phyloP scores from a whole-genome alignment of 2,113 vertebrate species.

The Stomatorhinus ivindoensis region DNA sequence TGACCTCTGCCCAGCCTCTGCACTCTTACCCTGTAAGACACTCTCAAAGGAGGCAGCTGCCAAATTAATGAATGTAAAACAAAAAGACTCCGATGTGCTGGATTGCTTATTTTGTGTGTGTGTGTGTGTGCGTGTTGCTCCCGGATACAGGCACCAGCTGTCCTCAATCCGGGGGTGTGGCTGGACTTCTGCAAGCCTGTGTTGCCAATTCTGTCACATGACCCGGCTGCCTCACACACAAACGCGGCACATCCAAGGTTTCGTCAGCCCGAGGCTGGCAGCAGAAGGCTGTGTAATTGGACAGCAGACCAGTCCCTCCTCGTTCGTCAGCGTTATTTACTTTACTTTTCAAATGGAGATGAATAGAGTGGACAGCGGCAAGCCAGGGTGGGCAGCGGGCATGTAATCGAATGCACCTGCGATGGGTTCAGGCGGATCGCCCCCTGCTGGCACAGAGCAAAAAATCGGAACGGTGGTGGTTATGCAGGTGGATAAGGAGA shows the following conservation, averaged over 20 bases:
- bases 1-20: background rate
- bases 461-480: background rate
- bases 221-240: background rate
- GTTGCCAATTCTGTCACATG: background rate
- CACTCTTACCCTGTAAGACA: background rate
- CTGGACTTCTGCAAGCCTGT: conserved; percentile 22
- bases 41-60: background rate
- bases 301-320: background rate
- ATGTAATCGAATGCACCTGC: background rate
- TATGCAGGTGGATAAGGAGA: background rate
- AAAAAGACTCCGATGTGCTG: background rate
- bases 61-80: background rate
- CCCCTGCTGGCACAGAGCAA: background rate
- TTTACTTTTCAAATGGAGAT: background rate
- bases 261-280: background rate
- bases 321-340: conserved; percentile 1
- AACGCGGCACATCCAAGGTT: background rate
- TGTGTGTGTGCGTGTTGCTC: background rate
- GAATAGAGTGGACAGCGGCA: background rate
- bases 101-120: conserved; percentile 9
- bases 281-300: background rate
- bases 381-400: background rate
- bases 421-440: background rate
- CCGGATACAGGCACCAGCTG: conserved; percentile 37
- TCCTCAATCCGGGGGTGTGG: conserved; percentile 36